Evolutionary conservation across 2,888 invertebrate species (phyloP).

Genomic region (Napeogenes sylphis): DNA sequence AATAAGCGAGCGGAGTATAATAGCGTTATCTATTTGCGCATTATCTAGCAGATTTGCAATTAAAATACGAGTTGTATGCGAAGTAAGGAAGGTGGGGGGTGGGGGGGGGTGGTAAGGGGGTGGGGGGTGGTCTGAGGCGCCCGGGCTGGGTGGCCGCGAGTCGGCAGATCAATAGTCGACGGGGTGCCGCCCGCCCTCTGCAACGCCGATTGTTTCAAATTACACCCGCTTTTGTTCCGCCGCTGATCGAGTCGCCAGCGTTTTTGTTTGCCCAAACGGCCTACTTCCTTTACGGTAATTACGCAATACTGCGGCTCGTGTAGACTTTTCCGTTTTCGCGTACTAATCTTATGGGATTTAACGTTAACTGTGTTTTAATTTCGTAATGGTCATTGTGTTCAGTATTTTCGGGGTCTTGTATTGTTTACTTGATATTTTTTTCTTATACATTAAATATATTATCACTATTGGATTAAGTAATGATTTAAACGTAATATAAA

Average conservation of each 20-base stretch:
- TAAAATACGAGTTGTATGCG: conserved; percentile 72
- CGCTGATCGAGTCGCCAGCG: conserved; percentile 71
- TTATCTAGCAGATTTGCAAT: conserved; percentile 78
- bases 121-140: conserved; percentile 38
- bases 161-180: conserved; percentile 73
- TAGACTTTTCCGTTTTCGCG: conserved; percentile 55
- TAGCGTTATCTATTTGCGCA: conserved; percentile 77
- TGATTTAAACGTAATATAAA: too few species aligned
- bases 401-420: too few species aligned
- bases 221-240: conserved; percentile 75
- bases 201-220: conserved; percentile 76
- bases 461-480: too few species aligned
- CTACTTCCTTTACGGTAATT: conserved; percentile 75
- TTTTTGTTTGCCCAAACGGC: conserved; percentile 74
- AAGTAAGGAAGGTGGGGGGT: conserved; percentile 43
- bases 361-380: too few species aligned
- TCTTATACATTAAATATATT: too few species aligned
- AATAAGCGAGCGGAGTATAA: conserved; percentile 72
- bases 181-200: conserved; percentile 69
- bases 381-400: too few species aligned
- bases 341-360: conserved; percentile 49
- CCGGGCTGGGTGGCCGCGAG: conserved; percentile 38
- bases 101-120: conserved; percentile 38
- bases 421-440: too few species aligned
- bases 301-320: conserved; percentile 67